Evolutionary conservation across 2,113 vertebrate genomes (phyloP), one percentile per base, ranked within the genome.

Genomic region (Chamaetylas fuelleborni): DNA sequence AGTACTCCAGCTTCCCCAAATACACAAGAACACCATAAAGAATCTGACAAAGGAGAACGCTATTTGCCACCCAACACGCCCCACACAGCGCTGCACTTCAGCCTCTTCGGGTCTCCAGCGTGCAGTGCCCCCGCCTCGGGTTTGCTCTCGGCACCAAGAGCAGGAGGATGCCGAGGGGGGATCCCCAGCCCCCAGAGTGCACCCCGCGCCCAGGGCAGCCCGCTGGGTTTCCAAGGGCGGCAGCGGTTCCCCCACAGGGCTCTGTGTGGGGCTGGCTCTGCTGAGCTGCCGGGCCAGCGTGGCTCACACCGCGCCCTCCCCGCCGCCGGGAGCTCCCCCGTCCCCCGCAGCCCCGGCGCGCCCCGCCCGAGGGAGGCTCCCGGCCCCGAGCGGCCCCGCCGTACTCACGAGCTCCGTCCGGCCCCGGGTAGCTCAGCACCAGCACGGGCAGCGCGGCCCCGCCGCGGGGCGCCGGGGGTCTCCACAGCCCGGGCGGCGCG

Each of bases 351-450:
- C 47, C 5, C 34, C 5, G 11, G 40, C 51, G 8, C 36, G 36
- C 36, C 36, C 36, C 36, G 36, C 36, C 36, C 36, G 36, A 36
- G 36, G 36, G 36, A 36, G 36, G 36, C 36, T 36, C 36, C 36
- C 36, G 36, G 36, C 36, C 43, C 62, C 47, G 47, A 56, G 58
- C 45, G 60, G 66, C 62, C 50, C 78, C 80, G 45, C 16, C 2
- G 58, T 92, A 98, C 97, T 98, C 94, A 98, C 97, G 93, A 36
- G 69, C 50, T 71, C 69, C 69, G 69, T 71, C 50, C 29, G 69
- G 69, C 29, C 50, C 69, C 36, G 69, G 69, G 69, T 71, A 71
- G 69, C 69, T 71, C 69, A 71, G 50, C 69, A 71, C 69, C 36
- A 71, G 50, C 69, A 71, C 69, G 69, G 69, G 69, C 28, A 71